Conservation (phyloP, 2,888 invertebrate species). For the Tenthredo mesomela region DNA sequence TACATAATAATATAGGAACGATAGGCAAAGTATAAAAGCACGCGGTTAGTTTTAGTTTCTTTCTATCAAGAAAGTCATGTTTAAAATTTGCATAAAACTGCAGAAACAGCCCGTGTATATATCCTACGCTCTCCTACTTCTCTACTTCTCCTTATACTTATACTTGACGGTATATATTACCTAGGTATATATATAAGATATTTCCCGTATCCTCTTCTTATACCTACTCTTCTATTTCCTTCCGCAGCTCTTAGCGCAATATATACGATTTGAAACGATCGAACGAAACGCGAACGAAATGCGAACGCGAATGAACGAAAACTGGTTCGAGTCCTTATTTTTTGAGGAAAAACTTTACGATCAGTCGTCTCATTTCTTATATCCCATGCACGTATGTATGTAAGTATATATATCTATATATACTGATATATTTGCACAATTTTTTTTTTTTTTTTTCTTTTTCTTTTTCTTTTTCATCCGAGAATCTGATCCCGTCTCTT, state of each 20-base stretch:
- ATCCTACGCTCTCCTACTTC: background rate
- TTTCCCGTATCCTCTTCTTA: background rate
- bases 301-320: background rate
- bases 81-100: constrained; percentile 61
- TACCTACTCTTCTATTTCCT: background rate
- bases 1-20: background rate
- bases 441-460: background rate
- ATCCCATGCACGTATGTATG: background rate
- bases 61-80: constrained; percentile 56
- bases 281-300: background rate
- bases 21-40: background rate
- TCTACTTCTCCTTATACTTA: background rate
- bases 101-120: constrained; percentile 39
- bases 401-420: background rate
- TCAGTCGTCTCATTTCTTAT: background rate
- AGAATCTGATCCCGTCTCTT: background rate
- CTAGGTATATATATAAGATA: background rate
- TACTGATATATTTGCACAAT: constrained; percentile 18
- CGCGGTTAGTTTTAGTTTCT: constrained; percentile 49
- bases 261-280: background rate
- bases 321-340: background rate
- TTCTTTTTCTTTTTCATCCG: background rate
- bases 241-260: background rate
- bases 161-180: background rate
- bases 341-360: constrained; percentile 22